Evolutionary conservation across 1,140 invertebrate species (phyloP).

Genomic region (Pemphigus obesinymphae): DNA sequence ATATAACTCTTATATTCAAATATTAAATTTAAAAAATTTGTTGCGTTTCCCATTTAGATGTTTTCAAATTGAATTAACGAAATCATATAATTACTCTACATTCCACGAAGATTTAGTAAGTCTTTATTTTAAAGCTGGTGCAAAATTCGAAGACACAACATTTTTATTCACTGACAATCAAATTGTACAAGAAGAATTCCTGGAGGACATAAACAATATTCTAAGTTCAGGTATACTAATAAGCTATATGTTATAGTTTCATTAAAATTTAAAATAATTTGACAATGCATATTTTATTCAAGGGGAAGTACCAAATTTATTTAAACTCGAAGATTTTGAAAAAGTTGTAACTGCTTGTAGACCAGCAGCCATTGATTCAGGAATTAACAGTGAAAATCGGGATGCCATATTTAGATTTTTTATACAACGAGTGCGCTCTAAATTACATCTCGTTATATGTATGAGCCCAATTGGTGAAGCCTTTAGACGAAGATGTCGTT

Average conservation of each 20-base stretch:
- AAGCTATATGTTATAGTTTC: neutral
- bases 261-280: constrained; percentile 46
- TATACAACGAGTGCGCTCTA: constrained; percentile 70
- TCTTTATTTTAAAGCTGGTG: constrained; percentile 65
- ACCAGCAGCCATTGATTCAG: constrained; percentile 64
- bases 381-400: constrained; percentile 62
- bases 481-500: constrained; percentile 70
- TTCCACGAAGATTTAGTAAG: constrained; percentile 69
- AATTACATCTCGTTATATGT: constrained; percentile 78
- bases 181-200: constrained; percentile 83
- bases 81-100: constrained; percentile 53
- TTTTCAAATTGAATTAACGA: constrained; percentile 79
- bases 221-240: constrained; percentile 62
- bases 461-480: constrained; percentile 85
- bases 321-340: constrained; percentile 78
- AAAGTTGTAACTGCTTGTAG: constrained; percentile 69
- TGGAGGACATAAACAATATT: constrained; percentile 89
- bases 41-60: constrained; percentile 56
- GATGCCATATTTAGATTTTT: constrained; percentile 79
- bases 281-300: constrained; percentile 47
- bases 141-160: constrained; percentile 71
- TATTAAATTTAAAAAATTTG: neutral
- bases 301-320: constrained; percentile 80
- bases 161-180: constrained; percentile 88
- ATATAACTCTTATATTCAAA: neutral